Evolutionary conservation across 1,140 invertebrate species (phyloP).

Genomic region (Calephelis virginiensis): DNA sequence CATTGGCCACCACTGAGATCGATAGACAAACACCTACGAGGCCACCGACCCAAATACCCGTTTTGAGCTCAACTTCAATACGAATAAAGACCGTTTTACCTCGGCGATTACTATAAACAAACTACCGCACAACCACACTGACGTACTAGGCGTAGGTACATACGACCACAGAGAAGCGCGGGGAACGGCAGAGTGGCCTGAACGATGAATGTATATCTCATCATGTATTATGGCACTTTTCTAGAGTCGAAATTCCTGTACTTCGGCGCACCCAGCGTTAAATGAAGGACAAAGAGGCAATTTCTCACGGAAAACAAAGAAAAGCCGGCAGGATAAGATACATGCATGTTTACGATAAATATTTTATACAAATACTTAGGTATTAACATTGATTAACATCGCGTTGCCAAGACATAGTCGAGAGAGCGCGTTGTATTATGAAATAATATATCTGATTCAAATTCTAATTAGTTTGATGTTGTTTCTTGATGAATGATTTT

Average conservation of each 20-base stretch:
- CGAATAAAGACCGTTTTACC: constrained; percentile 38
- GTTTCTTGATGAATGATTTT: background rate
- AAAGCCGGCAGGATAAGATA: constrained; percentile 56
- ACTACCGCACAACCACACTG: constrained; percentile 65
- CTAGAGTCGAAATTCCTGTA: constrained; percentile 75
- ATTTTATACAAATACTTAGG: constrained; percentile 44
- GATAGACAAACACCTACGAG: constrained; percentile 75
- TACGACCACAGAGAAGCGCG: constrained; percentile 59
- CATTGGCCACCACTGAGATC: constrained; percentile 76
- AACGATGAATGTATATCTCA: constrained; percentile 63
- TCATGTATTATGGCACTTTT: constrained; percentile 74
- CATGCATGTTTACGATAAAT: constrained; percentile 49
- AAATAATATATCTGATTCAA: constrained; percentile 39
- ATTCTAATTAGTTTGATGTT: constrained; percentile 29
- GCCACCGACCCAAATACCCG: constrained; percentile 56
- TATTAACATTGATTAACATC: constrained; percentile 38
- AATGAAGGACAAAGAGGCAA: constrained; percentile 71
- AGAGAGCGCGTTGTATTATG: constrained; percentile 58
- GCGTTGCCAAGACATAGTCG: constrained; percentile 70
- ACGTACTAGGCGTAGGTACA: constrained; percentile 59
- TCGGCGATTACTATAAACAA: constrained; percentile 65
- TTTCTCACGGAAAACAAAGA: constrained; percentile 72
- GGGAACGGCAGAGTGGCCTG: constrained; percentile 55
- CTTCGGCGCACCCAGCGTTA: constrained; percentile 65
- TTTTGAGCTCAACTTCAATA: constrained; percentile 40